These are phyloP conservation scores for Sitta europaea DNA, from an alignment of 2,113 vertebrate genomes.

Conservation along the genomic window DNA sequence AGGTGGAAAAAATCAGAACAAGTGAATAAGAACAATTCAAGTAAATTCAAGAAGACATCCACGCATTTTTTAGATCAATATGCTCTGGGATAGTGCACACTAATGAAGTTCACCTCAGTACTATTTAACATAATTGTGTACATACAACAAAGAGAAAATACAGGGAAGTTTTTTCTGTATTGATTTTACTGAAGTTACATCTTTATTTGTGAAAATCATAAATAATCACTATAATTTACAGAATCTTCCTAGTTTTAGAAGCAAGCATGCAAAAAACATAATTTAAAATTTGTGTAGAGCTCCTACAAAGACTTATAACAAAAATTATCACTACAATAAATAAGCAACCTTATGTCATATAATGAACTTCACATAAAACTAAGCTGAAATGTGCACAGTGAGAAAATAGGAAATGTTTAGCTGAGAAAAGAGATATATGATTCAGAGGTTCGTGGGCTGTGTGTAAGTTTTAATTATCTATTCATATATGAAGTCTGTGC, in stretches of 20 bases:
- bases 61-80: neutral
- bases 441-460: neutral
- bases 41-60: neutral
- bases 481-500: neutral
- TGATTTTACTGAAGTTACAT: constrained; percentile 46
- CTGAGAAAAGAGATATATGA: neutral
- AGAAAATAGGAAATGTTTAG: neutral
- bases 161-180: neutral
- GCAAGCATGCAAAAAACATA: neutral
- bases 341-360: neutral
- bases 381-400: neutral
- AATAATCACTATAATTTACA: constrained; percentile 28
- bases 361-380: neutral
- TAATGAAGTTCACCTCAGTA: neutral
- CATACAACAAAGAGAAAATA: constrained; percentile 17
- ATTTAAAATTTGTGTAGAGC: constrained; percentile 47
- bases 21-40: neutral
- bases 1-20: neutral
- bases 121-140: neutral
- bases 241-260: constrained; percentile 29
- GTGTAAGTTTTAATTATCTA: neutral
- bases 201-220: constrained; percentile 38
- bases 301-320: constrained; percentile 22
- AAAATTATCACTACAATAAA: constrained; percentile 4
- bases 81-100: neutral